Evolutionary conservation across 2,888 invertebrate genomes (phyloP).

Genomic region (Aphrophora alni): DNA sequence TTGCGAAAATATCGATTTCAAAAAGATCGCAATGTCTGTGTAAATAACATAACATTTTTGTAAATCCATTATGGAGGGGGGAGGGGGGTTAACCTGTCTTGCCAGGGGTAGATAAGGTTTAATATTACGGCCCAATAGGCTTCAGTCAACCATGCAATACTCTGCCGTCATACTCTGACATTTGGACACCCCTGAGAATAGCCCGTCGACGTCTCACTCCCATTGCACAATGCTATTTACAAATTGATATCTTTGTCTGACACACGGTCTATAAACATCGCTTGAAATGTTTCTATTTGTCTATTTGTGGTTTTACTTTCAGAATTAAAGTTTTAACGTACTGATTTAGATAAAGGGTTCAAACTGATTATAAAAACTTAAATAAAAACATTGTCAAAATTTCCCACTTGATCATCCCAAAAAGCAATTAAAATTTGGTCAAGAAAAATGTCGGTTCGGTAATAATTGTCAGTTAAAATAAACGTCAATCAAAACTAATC

Average conservation of each 20-base stretch:
- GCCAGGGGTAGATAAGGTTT: not conserved
- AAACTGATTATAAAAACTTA: too few relatives aligned
- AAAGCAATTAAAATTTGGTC: too few relatives aligned
- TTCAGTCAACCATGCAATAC: not conserved
- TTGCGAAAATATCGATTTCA: not conserved
- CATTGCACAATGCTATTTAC: not conserved
- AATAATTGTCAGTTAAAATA: too few relatives aligned
- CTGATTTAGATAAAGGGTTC: too few relatives aligned
- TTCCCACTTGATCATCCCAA: too few relatives aligned
- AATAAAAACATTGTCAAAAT: too few relatives aligned
- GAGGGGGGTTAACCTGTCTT: not conserved
- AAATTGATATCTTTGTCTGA: not conserved
- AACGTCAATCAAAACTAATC: too few relatives aligned
- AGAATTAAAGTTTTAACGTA: too few relatives aligned
- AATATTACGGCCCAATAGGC: not conserved
- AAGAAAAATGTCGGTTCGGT: too few relatives aligned
- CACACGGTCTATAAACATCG: not conserved
- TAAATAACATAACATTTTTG: not conserved
- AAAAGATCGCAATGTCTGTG: not conserved
- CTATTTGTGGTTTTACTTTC: too few relatives aligned
- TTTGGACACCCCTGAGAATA: constrained; percentile 6
- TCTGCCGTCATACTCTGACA: not conserved
- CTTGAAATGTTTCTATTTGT: too few relatives aligned
- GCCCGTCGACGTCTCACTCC: not conserved
- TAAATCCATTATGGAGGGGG: not conserved